Evolutionary conservation across 1,140 invertebrate genomes (phyloP).

Genomic region (Drosophila pseudoananassae): DNA sequence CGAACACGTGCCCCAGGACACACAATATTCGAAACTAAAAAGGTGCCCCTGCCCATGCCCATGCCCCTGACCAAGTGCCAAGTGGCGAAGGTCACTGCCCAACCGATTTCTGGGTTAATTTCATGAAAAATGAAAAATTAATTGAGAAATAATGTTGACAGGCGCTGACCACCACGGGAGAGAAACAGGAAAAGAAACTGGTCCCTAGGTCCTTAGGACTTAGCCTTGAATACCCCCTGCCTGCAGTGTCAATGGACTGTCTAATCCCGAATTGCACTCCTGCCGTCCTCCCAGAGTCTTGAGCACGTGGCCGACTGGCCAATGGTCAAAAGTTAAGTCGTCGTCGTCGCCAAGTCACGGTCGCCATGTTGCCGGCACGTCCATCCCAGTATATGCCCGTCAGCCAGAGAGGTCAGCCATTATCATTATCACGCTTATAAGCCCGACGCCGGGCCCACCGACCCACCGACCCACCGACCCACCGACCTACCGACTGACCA

Average conservation of each 20-base stretch:
- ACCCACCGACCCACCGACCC: constrained; percentile 1
- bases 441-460: constrained; percentile 3
- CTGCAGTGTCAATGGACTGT: constrained; percentile 73
- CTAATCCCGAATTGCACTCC: constrained; percentile 57
- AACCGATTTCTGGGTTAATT: constrained; percentile 79
- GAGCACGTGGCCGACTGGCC: constrained; percentile 64
- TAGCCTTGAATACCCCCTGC: constrained; percentile 54
- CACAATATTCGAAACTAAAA: not conserved
- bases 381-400: constrained; percentile 1
- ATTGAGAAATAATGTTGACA: constrained; percentile 83
- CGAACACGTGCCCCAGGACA: constrained; percentile 36
- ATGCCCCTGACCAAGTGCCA: constrained; percentile 49
- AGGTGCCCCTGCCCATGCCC: constrained; percentile 12
- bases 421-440: constrained; percentile 84
- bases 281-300: constrained; percentile 32
- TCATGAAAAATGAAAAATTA: constrained; percentile 83
- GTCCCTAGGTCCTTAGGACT: not conserved
- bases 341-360: constrained; percentile 12
- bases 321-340: constrained; percentile 82
- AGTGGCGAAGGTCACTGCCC: constrained; percentile 73
- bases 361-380: constrained; percentile 68
- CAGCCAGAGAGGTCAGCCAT: constrained; percentile 74
- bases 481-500: constrained; percentile 12
- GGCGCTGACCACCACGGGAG: constrained; percentile 63
- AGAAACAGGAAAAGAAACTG: constrained; percentile 4